These are phyloP conservation scores for Corythornis cristatus DNA, from an alignment of 2,113 vertebrate species.

Conservation along the genomic window DNA sequence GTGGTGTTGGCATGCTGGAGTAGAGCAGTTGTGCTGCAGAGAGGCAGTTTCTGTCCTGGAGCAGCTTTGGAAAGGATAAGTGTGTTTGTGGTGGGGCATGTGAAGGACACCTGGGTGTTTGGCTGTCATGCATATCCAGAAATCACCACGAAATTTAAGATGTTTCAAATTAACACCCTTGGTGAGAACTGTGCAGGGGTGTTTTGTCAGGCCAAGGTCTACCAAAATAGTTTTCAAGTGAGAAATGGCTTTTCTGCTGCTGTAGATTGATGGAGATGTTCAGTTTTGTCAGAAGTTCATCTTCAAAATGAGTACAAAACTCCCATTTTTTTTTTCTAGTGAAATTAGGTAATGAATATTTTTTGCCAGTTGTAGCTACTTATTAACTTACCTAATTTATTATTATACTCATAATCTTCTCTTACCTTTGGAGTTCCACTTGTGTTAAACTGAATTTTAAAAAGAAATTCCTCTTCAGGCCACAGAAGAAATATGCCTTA, in stretches of 20 bases:
- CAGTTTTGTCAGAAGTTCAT: neutral
- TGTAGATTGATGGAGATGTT: neutral
- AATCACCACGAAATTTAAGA: neutral
- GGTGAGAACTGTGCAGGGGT: neutral
- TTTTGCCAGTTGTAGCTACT: neutral
- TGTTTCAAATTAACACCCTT: neutral
- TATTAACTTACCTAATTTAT: constrained; percentile 7
- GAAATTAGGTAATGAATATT: neutral
- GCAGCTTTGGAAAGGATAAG: neutral
- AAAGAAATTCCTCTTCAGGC: neutral
- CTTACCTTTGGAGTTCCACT: neutral
- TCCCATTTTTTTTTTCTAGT: neutral
- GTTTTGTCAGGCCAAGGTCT: neutral
- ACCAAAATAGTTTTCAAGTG: neutral
- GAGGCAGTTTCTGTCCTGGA: neutral
- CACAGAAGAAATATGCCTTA: neutral
- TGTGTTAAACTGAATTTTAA: neutral
- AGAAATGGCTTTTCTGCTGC: neutral
- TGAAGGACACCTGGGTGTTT: neutral
- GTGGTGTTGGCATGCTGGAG: neutral
- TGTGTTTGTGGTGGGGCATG: neutral
- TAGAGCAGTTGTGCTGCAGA: neutral
- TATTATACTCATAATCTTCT: neutral
- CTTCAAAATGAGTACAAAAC: neutral
- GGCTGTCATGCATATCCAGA: neutral